Base-by-base conservation (phyloP, 2,888 invertebrate species). In the Homarus gammarus region DNA sequence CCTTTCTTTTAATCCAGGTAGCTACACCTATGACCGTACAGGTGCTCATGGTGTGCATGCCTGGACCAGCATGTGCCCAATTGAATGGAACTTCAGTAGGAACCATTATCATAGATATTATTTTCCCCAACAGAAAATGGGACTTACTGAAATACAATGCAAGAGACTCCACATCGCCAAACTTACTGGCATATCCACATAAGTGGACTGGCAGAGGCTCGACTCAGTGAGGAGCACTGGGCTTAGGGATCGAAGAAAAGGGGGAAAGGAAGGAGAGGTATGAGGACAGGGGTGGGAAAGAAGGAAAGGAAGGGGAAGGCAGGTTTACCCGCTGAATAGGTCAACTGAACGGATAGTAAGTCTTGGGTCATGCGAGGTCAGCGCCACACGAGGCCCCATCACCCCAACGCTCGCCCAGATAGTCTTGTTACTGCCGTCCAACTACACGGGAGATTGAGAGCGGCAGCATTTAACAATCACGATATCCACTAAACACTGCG, bases 401-500 rank as follows among this genome's bases (percentile, higher is more conserved):
- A 83, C 83, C 83, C 40, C 70, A 70, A 70, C 44, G 70, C 83
- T 83, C 70, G 68, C 83, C 70, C 64, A 70, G 44, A 70, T 64
- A 64, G 83, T 83, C 83, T 64, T 27, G 27, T 64, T 6, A 27
- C 27, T 83, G 83, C 70, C 70, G 40, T 68, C 83, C 38, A 83
- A 83, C 83, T 70, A 64, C 83, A 64, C 27, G 64, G 64, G 49
- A 70, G 83, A 83, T 68, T 83, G 68, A 70, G 83, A 83, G 68
- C 83, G 38, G 83, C 83, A 70, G 83, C 70, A 68, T 83, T 2
- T 83, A 83, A 83, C 83, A 83, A 70, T 70, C 83, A 83, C 68
- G 83, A 70, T 83, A 83, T 70, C 83, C 83, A 83, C 83, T 83
- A 83, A 70, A 83, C 83, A 83, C 83, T 83, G 83, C 83, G 83